Evolutionary conservation across 1,140 invertebrate species (phyloP).

Genomic region (Atta texana): DNA sequence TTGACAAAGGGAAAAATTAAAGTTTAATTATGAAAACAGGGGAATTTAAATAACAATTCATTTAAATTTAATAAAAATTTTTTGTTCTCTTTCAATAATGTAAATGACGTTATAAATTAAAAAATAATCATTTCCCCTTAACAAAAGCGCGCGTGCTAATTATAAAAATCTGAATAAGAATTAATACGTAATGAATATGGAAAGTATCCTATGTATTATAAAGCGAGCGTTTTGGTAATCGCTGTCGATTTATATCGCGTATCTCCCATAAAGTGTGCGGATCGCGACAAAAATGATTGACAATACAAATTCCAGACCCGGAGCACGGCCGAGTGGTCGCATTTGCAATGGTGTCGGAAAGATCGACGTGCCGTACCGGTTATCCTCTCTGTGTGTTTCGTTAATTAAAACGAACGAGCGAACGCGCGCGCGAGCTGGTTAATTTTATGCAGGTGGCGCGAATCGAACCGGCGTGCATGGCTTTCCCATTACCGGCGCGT

Average conservation of each 20-base stretch:
- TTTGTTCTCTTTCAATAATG: background rate
- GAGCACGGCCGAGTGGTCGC: slow-evolving; percentile 66
- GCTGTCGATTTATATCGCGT: slow-evolving; percentile 37
- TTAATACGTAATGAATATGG: slow-evolving; percentile 24
- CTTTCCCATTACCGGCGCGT: slow-evolving; percentile 83
- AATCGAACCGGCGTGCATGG: slow-evolving; percentile 82
- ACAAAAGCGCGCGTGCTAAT: background rate
- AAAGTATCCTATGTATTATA: slow-evolving; percentile 15
- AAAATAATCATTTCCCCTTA: background rate
- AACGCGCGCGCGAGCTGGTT: slow-evolving; percentile 79
- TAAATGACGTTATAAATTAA: background rate
- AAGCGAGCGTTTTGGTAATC: slow-evolving; percentile 32
- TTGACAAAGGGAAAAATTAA: background rate
- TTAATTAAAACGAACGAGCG: slow-evolving; percentile 85
- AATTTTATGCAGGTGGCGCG: slow-evolving; percentile 85
- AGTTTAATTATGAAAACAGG: background rate
- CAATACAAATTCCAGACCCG: slow-evolving; percentile 66
- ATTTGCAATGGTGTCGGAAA: slow-evolving; percentile 64
- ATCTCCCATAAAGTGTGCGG: background rate
- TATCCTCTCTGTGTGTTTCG: slow-evolving; percentile 82
- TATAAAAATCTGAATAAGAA: slow-evolving; percentile 9
- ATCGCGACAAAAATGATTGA: slow-evolving; percentile 59
- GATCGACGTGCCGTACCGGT: slow-evolving; percentile 75
- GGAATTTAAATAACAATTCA: background rate
- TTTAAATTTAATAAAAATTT: background rate